phyloP scores from a whole-genome alignment of 2,797 vertebrate species.

The Leucoraja ocellata region DNA sequence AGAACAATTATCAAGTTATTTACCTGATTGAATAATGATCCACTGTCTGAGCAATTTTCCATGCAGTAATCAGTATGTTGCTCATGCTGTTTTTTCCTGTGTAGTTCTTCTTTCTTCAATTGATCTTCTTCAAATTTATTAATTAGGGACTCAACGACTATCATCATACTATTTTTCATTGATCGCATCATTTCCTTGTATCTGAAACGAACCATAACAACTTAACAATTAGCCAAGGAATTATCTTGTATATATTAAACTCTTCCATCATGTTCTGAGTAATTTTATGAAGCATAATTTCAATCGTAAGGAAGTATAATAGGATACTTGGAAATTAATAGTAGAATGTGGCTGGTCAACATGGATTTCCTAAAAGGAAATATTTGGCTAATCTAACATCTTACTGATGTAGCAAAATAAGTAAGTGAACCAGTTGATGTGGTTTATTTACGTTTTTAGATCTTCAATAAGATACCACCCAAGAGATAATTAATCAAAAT shows the following conservation, averaged over 20 bases:
- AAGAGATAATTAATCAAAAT: no score
- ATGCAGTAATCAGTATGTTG: conserved; percentile 60
- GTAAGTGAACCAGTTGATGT: no score
- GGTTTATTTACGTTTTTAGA: no score
- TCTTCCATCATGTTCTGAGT: not conserved
- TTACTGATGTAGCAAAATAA: no score
- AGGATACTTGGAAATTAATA: no score
- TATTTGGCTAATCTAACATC: no score
- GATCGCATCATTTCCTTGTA: conserved; percentile 86
- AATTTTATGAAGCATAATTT: not conserved
- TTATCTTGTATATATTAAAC: conserved; percentile 39
- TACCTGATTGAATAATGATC: conserved; percentile 89
- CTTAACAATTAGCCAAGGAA: conserved; percentile 38
- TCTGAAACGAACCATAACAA: conserved; percentile 52
- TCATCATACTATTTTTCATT: conserved; percentile 77
- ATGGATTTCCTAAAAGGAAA: no score
- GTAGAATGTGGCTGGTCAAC: no score
- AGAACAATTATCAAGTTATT: not conserved
- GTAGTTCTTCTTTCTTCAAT: conserved; percentile 66
- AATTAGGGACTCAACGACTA: conserved; percentile 78
- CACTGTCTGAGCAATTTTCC: conserved; percentile 90
- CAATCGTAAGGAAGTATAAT: no score
- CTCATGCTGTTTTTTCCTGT: conserved; percentile 59
- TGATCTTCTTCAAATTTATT: conserved; percentile 85
- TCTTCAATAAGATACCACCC: no score